Conservation (phyloP, 30 jellyfish, hydroid and myxozoan species). For the Chironex yamaguchii region DNA sequence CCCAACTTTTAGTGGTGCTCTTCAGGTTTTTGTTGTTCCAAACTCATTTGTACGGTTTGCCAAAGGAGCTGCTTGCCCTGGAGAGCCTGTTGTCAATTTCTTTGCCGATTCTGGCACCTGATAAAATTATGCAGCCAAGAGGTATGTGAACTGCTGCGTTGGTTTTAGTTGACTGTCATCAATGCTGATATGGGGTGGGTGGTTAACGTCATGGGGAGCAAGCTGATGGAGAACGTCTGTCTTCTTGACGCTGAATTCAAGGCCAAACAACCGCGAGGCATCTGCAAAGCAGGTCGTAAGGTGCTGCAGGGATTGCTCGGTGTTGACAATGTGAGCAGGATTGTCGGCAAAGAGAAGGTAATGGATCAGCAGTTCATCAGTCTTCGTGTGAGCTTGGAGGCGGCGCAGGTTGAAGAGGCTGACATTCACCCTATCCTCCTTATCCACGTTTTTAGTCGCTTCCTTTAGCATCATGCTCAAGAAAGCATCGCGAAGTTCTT, state of each 20-base stretch:
- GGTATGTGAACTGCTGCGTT: background rate
- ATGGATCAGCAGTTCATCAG: no score
- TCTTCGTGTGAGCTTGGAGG: no score
- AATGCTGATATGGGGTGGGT: constrained; percentile 1
- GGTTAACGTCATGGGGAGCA: background rate
- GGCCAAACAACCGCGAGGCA: background rate
- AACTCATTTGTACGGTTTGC: no score
- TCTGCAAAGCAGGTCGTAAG: no score
- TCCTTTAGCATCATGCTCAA: background rate
- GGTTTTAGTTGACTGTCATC: background rate
- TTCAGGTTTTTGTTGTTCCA: no score
- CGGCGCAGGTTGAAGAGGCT: constrained; percentile 19
- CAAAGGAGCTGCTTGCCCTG: background rate
- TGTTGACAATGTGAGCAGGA: no score
- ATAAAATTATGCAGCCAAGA: background rate
- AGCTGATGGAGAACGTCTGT: constrained; percentile 18
- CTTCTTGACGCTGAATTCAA: constrained; percentile 3
- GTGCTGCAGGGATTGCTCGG: no score
- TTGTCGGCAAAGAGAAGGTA: no score
- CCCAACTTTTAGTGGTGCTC: background rate
- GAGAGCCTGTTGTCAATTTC: constrained; percentile 4
- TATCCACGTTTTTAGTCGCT: background rate
- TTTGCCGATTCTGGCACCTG: constrained; percentile 3
- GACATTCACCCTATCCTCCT: background rate
- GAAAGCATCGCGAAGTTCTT: background rate